Evolutionary conservation across 2,113 vertebrate genomes (phyloP).

Genomic region (Clarias magur): DNA sequence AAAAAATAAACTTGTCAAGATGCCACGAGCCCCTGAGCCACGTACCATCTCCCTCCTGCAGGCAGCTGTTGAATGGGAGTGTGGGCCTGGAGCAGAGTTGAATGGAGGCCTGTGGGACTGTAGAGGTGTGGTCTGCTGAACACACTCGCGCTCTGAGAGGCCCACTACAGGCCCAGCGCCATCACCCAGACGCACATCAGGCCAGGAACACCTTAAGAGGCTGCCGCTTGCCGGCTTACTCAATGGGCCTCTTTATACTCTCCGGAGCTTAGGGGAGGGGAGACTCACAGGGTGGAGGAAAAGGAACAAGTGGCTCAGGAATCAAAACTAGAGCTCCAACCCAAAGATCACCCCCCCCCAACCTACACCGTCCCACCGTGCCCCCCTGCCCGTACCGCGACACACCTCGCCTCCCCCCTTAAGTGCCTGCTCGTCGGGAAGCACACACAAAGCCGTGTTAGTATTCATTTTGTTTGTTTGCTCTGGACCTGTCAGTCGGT

Average conservation of each 20-base stretch:
- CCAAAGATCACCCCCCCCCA: slow-evolving; percentile 24
- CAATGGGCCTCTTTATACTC: slow-evolving; percentile 81
- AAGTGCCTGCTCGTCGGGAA: slow-evolving; percentile 66
- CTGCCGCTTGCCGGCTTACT: slow-evolving; percentile 61
- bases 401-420: slow-evolving; percentile 53
- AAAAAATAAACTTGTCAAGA: slow-evolving; percentile 46
- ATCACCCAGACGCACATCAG: slow-evolving; percentile 44
- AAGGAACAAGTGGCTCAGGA: slow-evolving; percentile 66
- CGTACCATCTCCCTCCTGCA: slow-evolving; percentile 70
- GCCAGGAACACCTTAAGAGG: slow-evolving; percentile 56
- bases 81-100: slow-evolving; percentile 67
- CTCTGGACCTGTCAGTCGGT: slow-evolving; percentile 81
- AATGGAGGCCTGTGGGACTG: slow-evolving; percentile 48
- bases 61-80: slow-evolving; percentile 46
- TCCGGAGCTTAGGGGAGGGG: slow-evolving; percentile 74
- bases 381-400: slow-evolving; percentile 9
- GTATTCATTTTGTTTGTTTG: slow-evolving; percentile 88
- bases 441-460: slow-evolving; percentile 73
- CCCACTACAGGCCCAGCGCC: slow-evolving; percentile 32
- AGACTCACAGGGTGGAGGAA: neutral
- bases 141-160: slow-evolving; percentile 34
- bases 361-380: neutral
- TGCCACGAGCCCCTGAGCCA: slow-evolving; percentile 56
- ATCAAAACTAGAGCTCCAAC: slow-evolving; percentile 66
- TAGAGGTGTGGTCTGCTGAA: slow-evolving; percentile 33